Evolutionary conservation across 2,888 invertebrate species (phyloP), one percentile per base, ranked within the genome.

Genomic region (Xanthia togata): DNA sequence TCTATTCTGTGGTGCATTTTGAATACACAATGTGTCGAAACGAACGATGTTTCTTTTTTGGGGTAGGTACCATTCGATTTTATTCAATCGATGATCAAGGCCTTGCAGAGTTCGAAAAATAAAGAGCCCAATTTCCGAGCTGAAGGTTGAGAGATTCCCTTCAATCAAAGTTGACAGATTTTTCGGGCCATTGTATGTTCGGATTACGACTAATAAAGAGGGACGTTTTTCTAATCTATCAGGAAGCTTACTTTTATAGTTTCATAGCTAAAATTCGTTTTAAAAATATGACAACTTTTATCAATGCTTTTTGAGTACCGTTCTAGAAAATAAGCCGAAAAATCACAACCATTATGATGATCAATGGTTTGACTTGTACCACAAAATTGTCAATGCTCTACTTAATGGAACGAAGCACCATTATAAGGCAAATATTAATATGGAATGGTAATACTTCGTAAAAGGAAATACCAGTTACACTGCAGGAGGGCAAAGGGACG

Each of bases 391-490:
- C 41, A 50, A 57, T 69, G 4, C 1, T n/a, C 4, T 50, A 23
- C 14, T 44, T 35, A 79, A 35, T 79, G 17, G 26, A 44, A 35
- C 9, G 20, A 35, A 23, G n/a, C 4, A 44, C 23, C 17, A 59
- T 44, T 44, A 73, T 9, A 23, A 20, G 20, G 35, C 50, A n/a
- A 57, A 50, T 82, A 76, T 38, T 76, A 76, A 50, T 60, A 20
- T 44, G 26, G 14, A 65, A 59, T 77, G 59, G 38, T 60, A 17
- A 57, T 57, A 50, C 23, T 35, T 17, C 9, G 2, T n/a, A 26
- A 77, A 70, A 82, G 82, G 69, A 82, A 80, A 80, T 70, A 53
- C 12, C 26, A 41, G 50, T 71, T 38, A 20, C 38, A 35, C 38
- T n/a, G 41, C 4, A 31, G 63, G 50, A 63, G 67, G 60, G 44